Conservation (phyloP, 2,797 vertebrate genomes). For the Glyptemys insculpta region DNA sequence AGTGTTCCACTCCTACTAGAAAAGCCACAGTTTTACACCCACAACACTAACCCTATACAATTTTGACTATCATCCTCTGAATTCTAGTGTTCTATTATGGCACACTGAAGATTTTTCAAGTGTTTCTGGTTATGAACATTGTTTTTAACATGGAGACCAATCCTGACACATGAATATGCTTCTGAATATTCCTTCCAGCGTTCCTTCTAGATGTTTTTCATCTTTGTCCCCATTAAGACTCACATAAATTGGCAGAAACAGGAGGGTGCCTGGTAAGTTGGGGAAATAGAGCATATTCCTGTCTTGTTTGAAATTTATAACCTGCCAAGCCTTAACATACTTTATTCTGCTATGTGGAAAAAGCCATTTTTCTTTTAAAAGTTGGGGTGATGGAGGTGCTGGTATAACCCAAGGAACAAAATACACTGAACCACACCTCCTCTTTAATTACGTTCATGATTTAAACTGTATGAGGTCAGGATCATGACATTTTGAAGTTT, state of each 20-base stretch:
- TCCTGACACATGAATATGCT: not conserved
- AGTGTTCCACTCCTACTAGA: not conserved
- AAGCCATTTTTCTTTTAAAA: not conserved
- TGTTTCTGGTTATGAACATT: not conserved
- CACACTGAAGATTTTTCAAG: not conserved
- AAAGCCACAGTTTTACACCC: not conserved
- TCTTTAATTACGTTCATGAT: not conserved
- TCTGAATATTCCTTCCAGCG: not conserved
- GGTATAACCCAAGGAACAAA: not conserved
- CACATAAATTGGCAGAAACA: not conserved
- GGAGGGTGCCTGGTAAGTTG: not conserved
- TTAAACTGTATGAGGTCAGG: not conserved
- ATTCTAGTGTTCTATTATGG: not conserved
- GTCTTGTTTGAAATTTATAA: not conserved
- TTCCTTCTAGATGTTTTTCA: slow-evolving; percentile 30
- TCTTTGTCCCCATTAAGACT: not conserved
- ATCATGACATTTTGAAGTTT: not conserved
- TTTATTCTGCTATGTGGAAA: not conserved
- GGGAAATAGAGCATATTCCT: not conserved
- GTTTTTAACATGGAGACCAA: slow-evolving; percentile 23
- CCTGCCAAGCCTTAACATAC: slow-evolving; percentile 8
- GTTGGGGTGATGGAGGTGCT: not conserved
- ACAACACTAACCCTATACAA: not conserved
- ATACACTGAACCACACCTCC: not conserved
- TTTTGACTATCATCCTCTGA: not conserved